phyloP scores from a whole-genome alignment of 2,113 vertebrate species.

The Hipposideros armiger region DNA sequence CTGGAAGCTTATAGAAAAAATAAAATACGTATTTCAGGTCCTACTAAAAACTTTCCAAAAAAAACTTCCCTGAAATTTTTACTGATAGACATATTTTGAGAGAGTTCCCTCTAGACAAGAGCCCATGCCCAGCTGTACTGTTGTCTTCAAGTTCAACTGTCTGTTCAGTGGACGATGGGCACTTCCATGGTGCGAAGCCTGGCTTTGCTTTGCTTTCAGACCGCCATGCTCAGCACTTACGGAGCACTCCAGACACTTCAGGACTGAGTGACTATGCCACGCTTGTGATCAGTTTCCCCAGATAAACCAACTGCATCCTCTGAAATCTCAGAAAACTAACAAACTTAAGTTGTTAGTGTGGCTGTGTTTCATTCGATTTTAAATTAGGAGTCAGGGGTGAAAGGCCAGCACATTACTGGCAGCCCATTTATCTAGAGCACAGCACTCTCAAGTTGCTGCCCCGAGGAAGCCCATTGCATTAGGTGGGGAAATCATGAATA shows the following conservation, averaged over 20 bases:
- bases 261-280: background rate
- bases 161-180: background rate
- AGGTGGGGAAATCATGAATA: background rate
- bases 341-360: slow-evolving; percentile 55
- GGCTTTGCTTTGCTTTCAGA: background rate
- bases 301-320: slow-evolving; percentile 20
- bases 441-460: background rate
- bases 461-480: background rate
- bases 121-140: background rate
- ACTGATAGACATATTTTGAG: background rate
- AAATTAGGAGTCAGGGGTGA: slow-evolving; percentile 67
- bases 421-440: slow-evolving; percentile 17
- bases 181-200: background rate
- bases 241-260: background rate
- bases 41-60: background rate
- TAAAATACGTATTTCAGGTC: background rate
- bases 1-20: background rate
- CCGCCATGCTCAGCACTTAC: background rate
- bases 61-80: background rate
- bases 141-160: background rate
- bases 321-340: slow-evolving; percentile 44
- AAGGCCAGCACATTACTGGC: slow-evolving; percentile 27
- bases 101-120: background rate
- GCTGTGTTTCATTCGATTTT: slow-evolving; percentile 65
- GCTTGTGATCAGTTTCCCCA: background rate